Evolutionary conservation across 2,113 vertebrate genomes (phyloP), one percentile per base, ranked within the genome.

Genomic region (Chionodraco myersi): DNA sequence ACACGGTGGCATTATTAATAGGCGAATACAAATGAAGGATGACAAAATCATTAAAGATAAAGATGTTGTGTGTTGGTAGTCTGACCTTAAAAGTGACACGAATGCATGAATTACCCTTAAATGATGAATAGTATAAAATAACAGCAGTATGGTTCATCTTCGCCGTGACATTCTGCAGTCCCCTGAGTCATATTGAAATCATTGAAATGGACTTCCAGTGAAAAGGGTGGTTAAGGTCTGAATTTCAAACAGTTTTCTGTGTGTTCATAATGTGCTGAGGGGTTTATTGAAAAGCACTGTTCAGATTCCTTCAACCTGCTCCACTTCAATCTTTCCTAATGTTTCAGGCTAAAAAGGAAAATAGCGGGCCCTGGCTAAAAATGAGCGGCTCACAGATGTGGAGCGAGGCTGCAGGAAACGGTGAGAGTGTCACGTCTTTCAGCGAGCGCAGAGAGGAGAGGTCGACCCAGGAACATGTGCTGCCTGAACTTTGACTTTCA

Each of bases 401-500:
- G 44, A 66, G 67, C 23, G 61, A 85, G 61, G 52, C 78, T 14
- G 71, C 83, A 89, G 89, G 92, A 93, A 91, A 85, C 68, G 70
- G 76, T 2, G 66, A 90, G 85, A 84, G 90, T 89, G 79, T 83
- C 84, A 64, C 86, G 70, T 91, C 86, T 91, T 83, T 93, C 87
- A 89, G 7, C 75, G 53, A 58, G 62, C 52, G 3, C 60, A 8
- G 61, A 83, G 90, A 66, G 52, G 36, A 75, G 82, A 90, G 93
- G 79, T 82, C 82, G 76, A 91, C 90, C 92, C 88, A 79, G 45
- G 86, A 94, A 95, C 94, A 94, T 95, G 92, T 95, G 94, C 85
- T 84, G 83, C 62, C 67, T 94, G 92, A 95, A 89, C 94, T 94
- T 82, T 93, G 86, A 73, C 86, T 83, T 77, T 12, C 77, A 68